These are phyloP conservation scores for Leptodactylus fuscus DNA, from an alignment of 2,113 vertebrate species.

Conservation along the genomic window DNA sequence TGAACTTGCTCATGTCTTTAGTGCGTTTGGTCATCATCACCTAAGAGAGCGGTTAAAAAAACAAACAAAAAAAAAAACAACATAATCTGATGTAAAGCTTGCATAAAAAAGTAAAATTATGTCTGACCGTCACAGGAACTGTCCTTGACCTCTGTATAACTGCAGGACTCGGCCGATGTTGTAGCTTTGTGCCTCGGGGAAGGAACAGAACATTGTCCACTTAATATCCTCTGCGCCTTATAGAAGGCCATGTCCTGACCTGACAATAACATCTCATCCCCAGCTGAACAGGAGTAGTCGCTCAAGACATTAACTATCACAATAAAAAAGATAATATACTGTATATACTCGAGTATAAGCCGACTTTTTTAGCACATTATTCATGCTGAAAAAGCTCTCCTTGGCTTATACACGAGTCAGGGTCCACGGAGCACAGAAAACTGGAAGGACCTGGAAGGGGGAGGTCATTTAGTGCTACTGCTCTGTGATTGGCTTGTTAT, in stretches of 20 bases:
- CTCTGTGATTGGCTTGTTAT: too few species aligned
- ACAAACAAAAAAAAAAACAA: background rate
- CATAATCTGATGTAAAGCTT: too few species aligned
- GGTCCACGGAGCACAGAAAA: too few species aligned
- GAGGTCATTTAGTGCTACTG: too few species aligned
- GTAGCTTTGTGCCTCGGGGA: background rate
- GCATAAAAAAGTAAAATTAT: background rate
- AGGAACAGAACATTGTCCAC: background rate
- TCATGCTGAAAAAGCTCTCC: too few species aligned
- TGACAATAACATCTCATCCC: background rate
- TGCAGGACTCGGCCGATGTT: background rate
- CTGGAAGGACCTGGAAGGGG: too few species aligned
- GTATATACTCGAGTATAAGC: too few species aligned
- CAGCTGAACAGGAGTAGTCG: background rate
- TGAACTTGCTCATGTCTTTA: conserved; percentile 99
- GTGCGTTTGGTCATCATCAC: conserved; percentile 99
- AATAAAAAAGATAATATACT: too few species aligned
- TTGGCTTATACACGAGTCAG: too few species aligned
- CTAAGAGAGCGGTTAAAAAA: conserved; percentile 61
- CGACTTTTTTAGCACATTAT: too few species aligned
- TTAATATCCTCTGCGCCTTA: background rate
- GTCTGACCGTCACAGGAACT: background rate
- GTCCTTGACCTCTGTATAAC: background rate
- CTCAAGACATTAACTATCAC: background rate
- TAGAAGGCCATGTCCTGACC: background rate